These are phyloP conservation scores for Daktulosphaira vitifoliae DNA, from an alignment of 1,140 invertebrate species.

Conservation along the genomic window DNA sequence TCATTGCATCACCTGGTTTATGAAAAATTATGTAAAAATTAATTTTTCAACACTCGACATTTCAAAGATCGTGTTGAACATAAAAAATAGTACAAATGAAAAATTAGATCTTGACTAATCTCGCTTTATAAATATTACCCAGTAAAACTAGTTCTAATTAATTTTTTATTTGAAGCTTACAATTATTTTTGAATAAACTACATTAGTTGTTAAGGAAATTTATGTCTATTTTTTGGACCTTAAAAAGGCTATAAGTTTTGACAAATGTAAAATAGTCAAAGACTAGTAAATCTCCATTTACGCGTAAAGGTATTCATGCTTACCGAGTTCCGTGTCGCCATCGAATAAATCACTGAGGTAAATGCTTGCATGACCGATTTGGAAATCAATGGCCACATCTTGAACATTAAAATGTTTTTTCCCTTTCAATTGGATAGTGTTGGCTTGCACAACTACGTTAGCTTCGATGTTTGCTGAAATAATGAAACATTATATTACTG, in stretches of 20 bases:
- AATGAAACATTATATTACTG: conserved; percentile 32
- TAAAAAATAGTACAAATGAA: neutral
- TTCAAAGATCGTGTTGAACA: too few species aligned
- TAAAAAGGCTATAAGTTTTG: too few species aligned
- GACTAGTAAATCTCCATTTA: too few species aligned
- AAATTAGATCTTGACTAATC: neutral
- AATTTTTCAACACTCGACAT: too few species aligned
- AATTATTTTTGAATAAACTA: too few species aligned
- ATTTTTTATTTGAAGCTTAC: too few species aligned
- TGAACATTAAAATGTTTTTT: conserved; percentile 50
- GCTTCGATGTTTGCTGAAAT: conserved; percentile 55
- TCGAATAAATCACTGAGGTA: conserved; percentile 40
- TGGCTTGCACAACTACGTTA: conserved; percentile 49
- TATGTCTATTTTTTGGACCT: too few species aligned
- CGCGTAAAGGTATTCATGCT: too few species aligned
- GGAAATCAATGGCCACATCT: conserved; percentile 45
- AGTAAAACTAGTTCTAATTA: too few species aligned
- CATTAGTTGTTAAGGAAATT: too few species aligned
- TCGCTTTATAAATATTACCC: neutral
- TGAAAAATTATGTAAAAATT: too few species aligned
- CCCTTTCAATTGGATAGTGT: conserved; percentile 47
- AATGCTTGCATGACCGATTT: conserved; percentile 37
- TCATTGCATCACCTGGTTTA: conserved; percentile 45
- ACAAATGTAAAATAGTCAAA: too few species aligned
- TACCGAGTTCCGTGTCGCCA: conserved; percentile 40